Evolutionary conservation across 2,113 vertebrate genomes (phyloP), one percentile per base, ranked within the genome.

Genomic region (Todiramphus chloris): DNA sequence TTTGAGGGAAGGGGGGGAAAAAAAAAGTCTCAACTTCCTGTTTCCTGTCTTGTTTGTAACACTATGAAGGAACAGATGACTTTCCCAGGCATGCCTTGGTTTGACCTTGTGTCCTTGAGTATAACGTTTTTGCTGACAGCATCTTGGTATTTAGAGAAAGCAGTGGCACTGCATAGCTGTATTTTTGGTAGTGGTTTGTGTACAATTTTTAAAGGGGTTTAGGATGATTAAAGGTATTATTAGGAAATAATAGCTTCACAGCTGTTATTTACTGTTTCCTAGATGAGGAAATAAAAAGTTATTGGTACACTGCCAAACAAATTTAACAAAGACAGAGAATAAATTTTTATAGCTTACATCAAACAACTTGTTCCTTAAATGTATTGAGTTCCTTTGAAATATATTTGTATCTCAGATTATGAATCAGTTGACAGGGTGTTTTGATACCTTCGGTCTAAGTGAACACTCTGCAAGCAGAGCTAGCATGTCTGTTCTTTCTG

Each of bases 361-460:
- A 0, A 73, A 21, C 2, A 33, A 8, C 3, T 67, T 53, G 2
- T 2, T 66, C 0, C 16, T 43, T 56, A 39, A 15, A 19, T 8
- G 0, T 39, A 30, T 21, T 6, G 2, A 60, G 24, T 39, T 70
- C 5, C 2, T 72, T 56, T 77, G 37, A 41, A 25, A 5, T 56
- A 4, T 7, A 6, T 84, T 59, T 69, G 18, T 16, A 18, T 67
- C 16, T 63, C 62, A 28, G 8, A 11, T 82, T 76, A 19, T 10
- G 16, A 5, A n/a, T 73, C 0, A 8, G 5, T 56, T 73, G 58
- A 5, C 24, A 62, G 24, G 10, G 3, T 78, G 4, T 78, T 63
- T 16, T 46, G 17, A 8, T 64, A 46, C 3, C 2, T 39, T 6
- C 39, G 39, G 21, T 44, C 7, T 9, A 41, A n/a, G 8, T 68